phyloP scores from a whole-genome alignment of 2,113 vertebrate species.

The Chaetodon trifascialis region DNA sequence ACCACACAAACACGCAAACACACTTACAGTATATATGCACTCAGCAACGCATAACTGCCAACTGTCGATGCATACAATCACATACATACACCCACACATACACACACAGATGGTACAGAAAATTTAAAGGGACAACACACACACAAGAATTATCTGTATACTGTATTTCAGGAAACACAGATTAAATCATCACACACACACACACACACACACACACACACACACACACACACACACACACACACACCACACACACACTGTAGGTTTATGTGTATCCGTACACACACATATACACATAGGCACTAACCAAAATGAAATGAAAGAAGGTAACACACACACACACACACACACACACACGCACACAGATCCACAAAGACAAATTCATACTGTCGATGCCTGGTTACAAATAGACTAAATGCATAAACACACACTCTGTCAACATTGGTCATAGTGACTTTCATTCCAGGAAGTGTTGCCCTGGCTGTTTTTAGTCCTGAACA shows the following conservation, averaged over 20 bases:
- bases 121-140: constrained; percentile 7
- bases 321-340: background rate
- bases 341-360: constrained; percentile 17
- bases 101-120: background rate
- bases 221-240: background rate
- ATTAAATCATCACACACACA: constrained; percentile 2
- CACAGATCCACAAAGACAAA: background rate
- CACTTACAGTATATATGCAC: constrained; percentile 26
- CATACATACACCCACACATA: background rate
- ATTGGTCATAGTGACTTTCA: constrained; percentile 29
- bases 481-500: constrained; percentile 74
- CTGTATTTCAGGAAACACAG: constrained; percentile 6
- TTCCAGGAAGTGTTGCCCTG: constrained; percentile 71
- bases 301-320: background rate
- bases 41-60: constrained; percentile 24
- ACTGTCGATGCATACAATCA: constrained; percentile 24
- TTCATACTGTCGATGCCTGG: background rate
- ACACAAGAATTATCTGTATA: background rate
- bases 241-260: background rate
- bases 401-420: constrained; percentile 8
- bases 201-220: background rate
- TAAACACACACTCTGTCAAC: background rate
- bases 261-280: background rate
- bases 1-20: constrained; percentile 41
- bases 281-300: background rate